phyloP scores from a whole-genome alignment of 2,113 vertebrate genomes.

The Callospermophilus lateralis region DNA sequence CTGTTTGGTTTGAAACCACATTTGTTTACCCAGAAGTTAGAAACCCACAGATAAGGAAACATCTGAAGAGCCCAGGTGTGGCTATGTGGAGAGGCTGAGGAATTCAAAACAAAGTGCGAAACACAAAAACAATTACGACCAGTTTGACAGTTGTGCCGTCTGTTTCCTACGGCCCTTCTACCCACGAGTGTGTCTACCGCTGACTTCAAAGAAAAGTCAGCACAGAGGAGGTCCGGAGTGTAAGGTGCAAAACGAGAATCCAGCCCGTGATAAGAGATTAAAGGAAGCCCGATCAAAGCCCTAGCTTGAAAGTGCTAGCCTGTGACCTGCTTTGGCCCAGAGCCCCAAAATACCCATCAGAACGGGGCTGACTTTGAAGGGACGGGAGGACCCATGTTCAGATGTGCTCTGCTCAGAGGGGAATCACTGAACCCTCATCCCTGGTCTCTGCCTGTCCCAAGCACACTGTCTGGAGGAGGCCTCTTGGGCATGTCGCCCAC shows the following conservation, averaged over 20 bases:
- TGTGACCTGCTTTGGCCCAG: conserved; percentile 68
- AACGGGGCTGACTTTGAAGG: conserved; percentile 73
- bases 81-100: conserved; percentile 15
- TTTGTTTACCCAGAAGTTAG: conserved; percentile 65
- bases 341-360: conserved; percentile 70
- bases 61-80: conserved; percentile 70
- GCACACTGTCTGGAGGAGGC: background rate
- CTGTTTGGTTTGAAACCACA: conserved; percentile 61
- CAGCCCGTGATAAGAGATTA: conserved; percentile 70
- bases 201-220: conserved; percentile 78
- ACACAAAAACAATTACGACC: conserved; percentile 56
- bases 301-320: conserved; percentile 64
- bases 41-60: conserved; percentile 56
- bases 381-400: background rate
- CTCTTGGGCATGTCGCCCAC: background rate
- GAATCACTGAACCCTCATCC: background rate
- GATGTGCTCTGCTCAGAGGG: conserved; percentile 11
- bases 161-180: conserved; percentile 65
- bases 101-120: conserved; percentile 76
- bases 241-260: conserved; percentile 64
- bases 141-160: background rate
- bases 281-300: conserved; percentile 79
- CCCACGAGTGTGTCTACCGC: conserved; percentile 25
- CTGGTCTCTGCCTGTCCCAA: background rate
- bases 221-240: conserved; percentile 59